Evolutionary conservation across 1,140 invertebrate species (phyloP).

Genomic region (Aphidius gifuensis): DNA sequence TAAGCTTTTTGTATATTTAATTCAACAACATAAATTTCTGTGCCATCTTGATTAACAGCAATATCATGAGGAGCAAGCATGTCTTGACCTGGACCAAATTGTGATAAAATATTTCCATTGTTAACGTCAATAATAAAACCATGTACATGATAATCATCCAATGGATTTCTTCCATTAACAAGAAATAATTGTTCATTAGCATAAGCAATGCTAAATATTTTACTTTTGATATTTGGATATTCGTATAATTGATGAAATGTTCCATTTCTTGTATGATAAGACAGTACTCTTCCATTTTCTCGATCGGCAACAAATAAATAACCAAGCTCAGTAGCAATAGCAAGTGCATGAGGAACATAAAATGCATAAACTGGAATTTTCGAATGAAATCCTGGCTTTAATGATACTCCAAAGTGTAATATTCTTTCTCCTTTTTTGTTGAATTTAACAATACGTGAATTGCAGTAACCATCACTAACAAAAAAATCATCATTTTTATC

Average conservation of each 20-base stretch:
- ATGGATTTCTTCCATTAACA: conserved; percentile 41
- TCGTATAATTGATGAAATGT: conserved; percentile 61
- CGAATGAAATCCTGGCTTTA: conserved; percentile 30
- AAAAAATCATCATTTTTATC: conserved; percentile 82
- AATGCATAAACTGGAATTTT: conserved; percentile 61
- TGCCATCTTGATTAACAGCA: conserved; percentile 65
- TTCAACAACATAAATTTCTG: conserved; percentile 72
- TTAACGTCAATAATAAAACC: conserved; percentile 69
- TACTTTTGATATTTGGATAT: conserved; percentile 61
- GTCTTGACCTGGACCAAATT: conserved; percentile 61
- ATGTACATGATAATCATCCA: conserved; percentile 49
- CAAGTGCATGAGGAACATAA: conserved; percentile 77
- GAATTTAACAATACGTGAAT: conserved; percentile 85
- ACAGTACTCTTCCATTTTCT: conserved; percentile 84
- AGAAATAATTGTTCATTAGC: conserved; percentile 53
- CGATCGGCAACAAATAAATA: conserved; percentile 86
- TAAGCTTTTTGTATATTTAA: conserved; percentile 64
- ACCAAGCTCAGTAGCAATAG: conserved; percentile 71
- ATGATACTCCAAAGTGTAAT: conserved; percentile 63
- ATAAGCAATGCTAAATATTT: conserved; percentile 71
- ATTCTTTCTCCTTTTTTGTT: conserved; percentile 67
- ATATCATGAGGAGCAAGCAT: conserved; percentile 76
- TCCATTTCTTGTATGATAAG: conserved; percentile 67
- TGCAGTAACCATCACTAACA: conserved; percentile 94
- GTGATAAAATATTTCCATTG: conserved; percentile 58